Conservation (phyloP, 1,140 invertebrate genomes). For the Bilobella aurantiaca region DNA sequence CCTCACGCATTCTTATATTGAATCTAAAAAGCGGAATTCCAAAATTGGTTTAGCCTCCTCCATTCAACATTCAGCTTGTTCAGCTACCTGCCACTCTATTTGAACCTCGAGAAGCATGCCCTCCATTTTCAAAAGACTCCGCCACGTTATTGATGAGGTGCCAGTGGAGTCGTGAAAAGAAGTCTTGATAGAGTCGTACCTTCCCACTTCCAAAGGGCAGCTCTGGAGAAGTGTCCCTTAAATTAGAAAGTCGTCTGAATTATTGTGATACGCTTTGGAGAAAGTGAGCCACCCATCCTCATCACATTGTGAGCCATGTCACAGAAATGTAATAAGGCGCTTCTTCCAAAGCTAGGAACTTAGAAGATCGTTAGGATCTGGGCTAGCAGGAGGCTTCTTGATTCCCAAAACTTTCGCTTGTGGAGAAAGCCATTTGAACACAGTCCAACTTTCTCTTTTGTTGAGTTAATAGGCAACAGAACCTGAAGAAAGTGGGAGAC, state of each 20-base stretch:
- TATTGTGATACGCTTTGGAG: neutral
- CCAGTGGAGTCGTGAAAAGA: neutral
- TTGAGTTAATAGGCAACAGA: neutral
- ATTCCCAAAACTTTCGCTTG: neutral
- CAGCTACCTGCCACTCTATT: too few species aligned
- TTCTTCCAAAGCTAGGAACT: too few species aligned
- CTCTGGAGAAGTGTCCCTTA: neutral
- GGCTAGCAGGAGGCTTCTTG: neutral
- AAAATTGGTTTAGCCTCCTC: neutral
- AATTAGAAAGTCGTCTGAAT: neutral
- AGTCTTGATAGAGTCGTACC: neutral
- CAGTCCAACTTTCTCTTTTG: slow-evolving; percentile 6
- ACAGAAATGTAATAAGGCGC: too few species aligned
- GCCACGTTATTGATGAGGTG: neutral
- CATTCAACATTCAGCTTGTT: too few species aligned
- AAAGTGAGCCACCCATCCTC: neutral
- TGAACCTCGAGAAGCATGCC: neutral
- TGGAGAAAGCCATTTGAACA: slow-evolving; percentile 11
- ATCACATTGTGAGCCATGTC: too few species aligned
- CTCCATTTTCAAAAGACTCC: neutral
- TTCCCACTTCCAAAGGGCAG: neutral
- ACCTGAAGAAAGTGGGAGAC: neutral
- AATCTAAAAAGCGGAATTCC: neutral
- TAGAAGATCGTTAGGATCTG: too few species aligned
- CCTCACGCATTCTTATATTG: neutral